Conservation (phyloP, 2,113 vertebrate species). For the Theropithecus gelada region DNA sequence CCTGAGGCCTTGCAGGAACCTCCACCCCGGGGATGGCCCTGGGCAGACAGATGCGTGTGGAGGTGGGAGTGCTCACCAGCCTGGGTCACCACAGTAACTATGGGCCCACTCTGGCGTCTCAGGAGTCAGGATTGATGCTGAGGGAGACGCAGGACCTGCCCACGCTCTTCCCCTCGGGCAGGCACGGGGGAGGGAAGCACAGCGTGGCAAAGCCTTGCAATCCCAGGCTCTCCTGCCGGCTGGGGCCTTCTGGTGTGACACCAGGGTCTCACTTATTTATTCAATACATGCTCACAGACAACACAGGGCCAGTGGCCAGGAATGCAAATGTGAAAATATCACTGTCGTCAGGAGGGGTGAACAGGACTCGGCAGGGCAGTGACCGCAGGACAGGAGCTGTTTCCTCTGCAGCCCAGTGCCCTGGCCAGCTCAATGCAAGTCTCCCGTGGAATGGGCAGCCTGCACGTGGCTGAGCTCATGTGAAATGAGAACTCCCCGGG, state of each 20-base stretch:
- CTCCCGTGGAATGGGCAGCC: neutral
- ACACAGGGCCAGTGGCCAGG: neutral
- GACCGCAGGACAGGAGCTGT: neutral
- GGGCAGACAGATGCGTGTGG: neutral
- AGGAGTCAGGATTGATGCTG: neutral
- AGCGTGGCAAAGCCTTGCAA: fast-evolving
- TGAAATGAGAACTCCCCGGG: neutral
- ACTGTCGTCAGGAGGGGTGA: neutral
- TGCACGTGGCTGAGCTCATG: too few relatives aligned
- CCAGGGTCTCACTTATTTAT: neutral
- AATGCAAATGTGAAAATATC: neutral
- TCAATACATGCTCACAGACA: neutral
- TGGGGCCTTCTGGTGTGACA: neutral
- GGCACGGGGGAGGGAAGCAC: neutral
- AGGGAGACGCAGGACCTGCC: neutral
- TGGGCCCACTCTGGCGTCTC: neutral
- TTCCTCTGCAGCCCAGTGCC: neutral
- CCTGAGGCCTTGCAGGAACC: neutral
- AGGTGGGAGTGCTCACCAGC: neutral
- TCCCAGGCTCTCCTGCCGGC: too few relatives aligned
- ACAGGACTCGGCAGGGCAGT: neutral
- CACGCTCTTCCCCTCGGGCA: neutral
- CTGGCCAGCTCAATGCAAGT: too few relatives aligned
- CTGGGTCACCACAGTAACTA: too few relatives aligned
- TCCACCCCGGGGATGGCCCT: neutral